Base-by-base conservation (phyloP, 2,888 invertebrate genomes). In the Syrphus vitripennis region DNA sequence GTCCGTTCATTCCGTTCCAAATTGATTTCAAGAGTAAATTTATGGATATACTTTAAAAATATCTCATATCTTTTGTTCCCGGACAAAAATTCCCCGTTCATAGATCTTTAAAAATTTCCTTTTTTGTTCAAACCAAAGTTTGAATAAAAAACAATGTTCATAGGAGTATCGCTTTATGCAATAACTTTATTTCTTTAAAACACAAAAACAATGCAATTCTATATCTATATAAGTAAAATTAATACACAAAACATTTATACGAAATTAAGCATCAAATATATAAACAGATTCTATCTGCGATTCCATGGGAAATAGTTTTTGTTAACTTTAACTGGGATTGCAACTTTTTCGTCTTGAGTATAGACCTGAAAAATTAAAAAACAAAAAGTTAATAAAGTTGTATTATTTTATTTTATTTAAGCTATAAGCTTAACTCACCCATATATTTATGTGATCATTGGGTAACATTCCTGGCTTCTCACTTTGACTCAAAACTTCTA, bases 291-390 rank as follows among this genome's bases (percentile, higher is more conserved):
- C 61, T 26, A 84, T 84, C 76, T 76, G 14, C 76, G 53, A 57
- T 87, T 80, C 76, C 81, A 72, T n/a, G 84, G 76, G 29, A 37
- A 81, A 42, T 81, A 84, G 9, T 45, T 69, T 26, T 81, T 75
- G 37, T 67, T 40, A 80, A 90, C 89, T 67, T 80, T 89, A 75
- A 92, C 90, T 70, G 92, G 92, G 80, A 92, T 89, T 29, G 88
- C 89, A n/a, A 91, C 90, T n/a, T 90, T 90, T 80, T 91, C 91
- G 69, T 90, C 91, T 75, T 91, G 91, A 89, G 91, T 89, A 26
- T 90, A 90, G 59, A 90, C 87, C 90, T 90, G 61, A 26, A 45
- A 69, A 65, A 59, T 37, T 10, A 31, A 24, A 37, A 21, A 12
- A 9, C 24, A 4, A 5, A 24, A 40, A 53, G 26, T n/a, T n/a